Conservation (phyloP, 2,797 vertebrate species). For the Streptopelia turtur region DNA sequence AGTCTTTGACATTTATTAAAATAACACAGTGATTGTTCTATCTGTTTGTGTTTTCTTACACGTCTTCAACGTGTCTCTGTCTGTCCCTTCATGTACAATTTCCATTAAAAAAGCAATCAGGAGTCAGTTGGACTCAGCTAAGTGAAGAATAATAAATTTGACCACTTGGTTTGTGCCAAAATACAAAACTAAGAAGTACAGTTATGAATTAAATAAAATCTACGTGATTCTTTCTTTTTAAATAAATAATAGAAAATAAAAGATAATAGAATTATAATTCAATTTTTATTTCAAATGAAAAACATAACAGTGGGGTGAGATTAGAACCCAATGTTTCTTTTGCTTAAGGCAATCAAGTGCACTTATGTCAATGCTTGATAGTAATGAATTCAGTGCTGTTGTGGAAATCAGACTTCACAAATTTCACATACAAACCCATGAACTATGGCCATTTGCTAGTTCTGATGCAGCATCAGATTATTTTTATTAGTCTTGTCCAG, state of each 20-base stretch:
- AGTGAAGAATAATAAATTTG: constrained; percentile 47
- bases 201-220: constrained; percentile 50
- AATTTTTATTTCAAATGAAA: constrained; percentile 6
- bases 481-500: background rate
- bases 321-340: constrained; percentile 56
- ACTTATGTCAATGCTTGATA: constrained; percentile 33
- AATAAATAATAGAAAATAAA: constrained; percentile 64
- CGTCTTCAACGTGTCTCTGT: constrained; percentile 50
- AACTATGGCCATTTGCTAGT: constrained; percentile 18
- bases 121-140: constrained; percentile 40
- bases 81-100: constrained; percentile 35
- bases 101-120: background rate
- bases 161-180: constrained; percentile 48
- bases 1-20: constrained; percentile 28
- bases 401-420: background rate
- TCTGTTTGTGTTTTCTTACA: constrained; percentile 43
- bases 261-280: constrained; percentile 8
- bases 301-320: background rate
- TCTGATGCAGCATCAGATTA: background rate
- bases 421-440: constrained; percentile 5
- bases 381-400: background rate
- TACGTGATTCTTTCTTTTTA: background rate
- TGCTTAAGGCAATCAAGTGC: constrained; percentile 71
- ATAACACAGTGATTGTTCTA: constrained; percentile 65
- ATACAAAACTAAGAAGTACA: constrained; percentile 44